Conservation (phyloP, 2,888 invertebrate species). For the Harpagoxenus sublaevis region DNA sequence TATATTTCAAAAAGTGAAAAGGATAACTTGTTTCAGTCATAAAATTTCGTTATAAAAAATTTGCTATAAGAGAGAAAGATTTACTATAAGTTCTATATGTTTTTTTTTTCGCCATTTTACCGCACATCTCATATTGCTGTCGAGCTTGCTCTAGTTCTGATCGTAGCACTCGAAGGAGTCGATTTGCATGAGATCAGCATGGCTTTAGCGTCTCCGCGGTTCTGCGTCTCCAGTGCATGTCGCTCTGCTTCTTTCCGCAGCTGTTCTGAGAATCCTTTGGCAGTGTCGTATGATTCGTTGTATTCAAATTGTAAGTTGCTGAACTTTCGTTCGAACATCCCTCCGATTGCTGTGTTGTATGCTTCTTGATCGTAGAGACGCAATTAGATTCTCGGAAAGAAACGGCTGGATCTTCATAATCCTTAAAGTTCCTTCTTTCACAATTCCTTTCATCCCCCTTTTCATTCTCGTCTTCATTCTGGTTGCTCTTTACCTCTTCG, state of each 20-base stretch:
- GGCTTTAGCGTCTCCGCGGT: constrained; percentile 71
- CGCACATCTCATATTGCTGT: not conserved
- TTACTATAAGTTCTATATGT: not conserved
- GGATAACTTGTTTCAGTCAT: not conserved
- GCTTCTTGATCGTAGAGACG: constrained; percentile 74
- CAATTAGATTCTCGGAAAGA: constrained; percentile 62
- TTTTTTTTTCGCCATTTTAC: not conserved
- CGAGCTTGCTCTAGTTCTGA: not conserved
- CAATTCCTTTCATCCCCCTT: not conserved
- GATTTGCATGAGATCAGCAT: constrained; percentile 10
- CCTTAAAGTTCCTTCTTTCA: not conserved
- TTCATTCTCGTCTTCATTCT: not conserved
- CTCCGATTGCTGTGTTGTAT: constrained; percentile 36
- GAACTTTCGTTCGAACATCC: not conserved
- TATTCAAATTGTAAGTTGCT: not conserved
- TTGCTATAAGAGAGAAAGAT: not conserved
- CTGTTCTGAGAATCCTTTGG: constrained; percentile 20
- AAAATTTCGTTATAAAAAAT: constrained; percentile 12
- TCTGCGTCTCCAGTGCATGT: constrained; percentile 76
- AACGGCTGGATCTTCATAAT: not conserved
- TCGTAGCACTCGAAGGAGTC: not conserved
- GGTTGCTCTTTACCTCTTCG: not conserved
- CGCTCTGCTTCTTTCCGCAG: constrained; percentile 43
- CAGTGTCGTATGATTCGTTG: not conserved
- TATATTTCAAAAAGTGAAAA: constrained; percentile 10